A percentile compares a stretch with the other conserved stretches of the same genome.
Conservation (phyloP, 2,113 vertebrate species). For the Hemiprocne comata region DNA sequence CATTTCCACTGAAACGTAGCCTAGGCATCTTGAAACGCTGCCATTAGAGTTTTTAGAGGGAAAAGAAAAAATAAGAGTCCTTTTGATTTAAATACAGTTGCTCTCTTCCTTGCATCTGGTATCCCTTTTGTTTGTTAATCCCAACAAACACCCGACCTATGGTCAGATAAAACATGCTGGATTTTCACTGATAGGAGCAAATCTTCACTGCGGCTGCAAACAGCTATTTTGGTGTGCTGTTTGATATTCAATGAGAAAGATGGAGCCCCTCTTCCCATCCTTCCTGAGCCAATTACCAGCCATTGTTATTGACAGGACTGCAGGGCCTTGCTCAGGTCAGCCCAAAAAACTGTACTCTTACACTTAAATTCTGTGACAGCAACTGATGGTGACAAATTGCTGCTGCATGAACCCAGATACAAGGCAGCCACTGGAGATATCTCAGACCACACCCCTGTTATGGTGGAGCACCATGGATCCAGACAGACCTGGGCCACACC, state of each 20-base stretch:
- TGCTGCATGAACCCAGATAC: background rate
- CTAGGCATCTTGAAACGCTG: conserved; percentile 29
- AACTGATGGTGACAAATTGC: background rate
- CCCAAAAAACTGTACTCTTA: background rate
- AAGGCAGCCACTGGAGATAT: background rate
- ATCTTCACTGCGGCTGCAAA: background rate
- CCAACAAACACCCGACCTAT: conserved; percentile 21
- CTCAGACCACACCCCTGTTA: background rate
- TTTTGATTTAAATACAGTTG: conserved; percentile 25
- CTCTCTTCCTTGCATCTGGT: conserved; percentile 21
- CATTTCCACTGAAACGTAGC: conserved; percentile 5
- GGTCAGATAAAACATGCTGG: background rate
- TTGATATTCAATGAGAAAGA: background rate
- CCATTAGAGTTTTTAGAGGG: conserved; percentile 17
- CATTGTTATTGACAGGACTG: background rate
- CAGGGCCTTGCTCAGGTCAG: background rate
- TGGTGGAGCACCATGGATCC: background rate
- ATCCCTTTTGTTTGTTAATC: conserved; percentile 36
- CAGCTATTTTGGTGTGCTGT: background rate
- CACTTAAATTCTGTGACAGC: background rate
- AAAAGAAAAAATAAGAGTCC: conserved; percentile 1
- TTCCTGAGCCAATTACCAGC: background rate
- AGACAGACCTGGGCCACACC: background rate
- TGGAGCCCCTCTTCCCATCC: background rate
- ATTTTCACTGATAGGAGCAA: conserved; percentile 7